phyloP scores from a whole-genome alignment of 1,140 invertebrate species.

The Acromyrmex heyeri region DNA sequence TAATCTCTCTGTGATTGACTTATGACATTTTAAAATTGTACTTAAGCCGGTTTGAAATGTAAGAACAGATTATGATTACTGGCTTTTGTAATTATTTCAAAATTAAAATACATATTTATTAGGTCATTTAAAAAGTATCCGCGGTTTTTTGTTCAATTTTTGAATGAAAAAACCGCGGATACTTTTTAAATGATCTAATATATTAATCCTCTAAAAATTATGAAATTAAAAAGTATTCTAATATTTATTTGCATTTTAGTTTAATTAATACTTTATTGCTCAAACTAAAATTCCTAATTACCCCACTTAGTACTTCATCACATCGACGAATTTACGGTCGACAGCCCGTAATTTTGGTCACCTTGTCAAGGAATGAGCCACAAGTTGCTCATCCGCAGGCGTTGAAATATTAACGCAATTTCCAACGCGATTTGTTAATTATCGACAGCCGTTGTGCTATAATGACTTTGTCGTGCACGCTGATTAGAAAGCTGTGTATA shows the following conservation, averaged over 20 bases:
- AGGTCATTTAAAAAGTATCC: too few relatives aligned
- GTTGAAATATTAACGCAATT: conserved; percentile 43
- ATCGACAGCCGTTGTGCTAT: not conserved
- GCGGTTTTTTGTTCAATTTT: too few relatives aligned
- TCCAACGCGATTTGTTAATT: conserved; percentile 54
- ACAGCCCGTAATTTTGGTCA: conserved; percentile 1
- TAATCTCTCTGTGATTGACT: too few relatives aligned
- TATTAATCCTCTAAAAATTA: not conserved
- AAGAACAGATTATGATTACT: too few relatives aligned
- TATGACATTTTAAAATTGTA: too few relatives aligned
- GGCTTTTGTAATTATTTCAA: not conserved
- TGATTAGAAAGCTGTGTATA: conserved; percentile 34
- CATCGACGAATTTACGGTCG: not conserved
- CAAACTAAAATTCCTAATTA: not conserved
- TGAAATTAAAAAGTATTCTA: not conserved
- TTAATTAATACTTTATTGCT: not conserved
- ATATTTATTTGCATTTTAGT: not conserved
- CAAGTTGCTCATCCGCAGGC: not conserved
- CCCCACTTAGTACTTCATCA: not conserved
- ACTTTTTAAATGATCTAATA: too few relatives aligned
- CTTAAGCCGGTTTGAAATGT: too few relatives aligned
- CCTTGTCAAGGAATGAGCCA: not conserved
- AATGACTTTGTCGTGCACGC: conserved; percentile 19
- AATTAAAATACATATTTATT: not conserved
- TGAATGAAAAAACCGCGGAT: too few relatives aligned